phyloP scores from a whole-genome alignment of 2,888 invertebrate genomes.

The Calameuta filiformis region DNA sequence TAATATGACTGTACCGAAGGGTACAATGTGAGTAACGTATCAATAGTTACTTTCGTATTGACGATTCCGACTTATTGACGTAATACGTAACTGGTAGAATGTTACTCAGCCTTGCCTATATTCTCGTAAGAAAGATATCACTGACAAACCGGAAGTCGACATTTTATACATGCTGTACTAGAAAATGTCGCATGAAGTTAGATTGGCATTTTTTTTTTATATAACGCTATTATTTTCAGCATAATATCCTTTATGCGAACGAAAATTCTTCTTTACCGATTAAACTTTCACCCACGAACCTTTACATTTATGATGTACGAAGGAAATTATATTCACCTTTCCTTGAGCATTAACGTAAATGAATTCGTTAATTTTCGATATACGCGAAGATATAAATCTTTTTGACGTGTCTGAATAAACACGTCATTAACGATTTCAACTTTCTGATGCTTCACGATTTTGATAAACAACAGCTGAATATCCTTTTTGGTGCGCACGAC shows the following conservation, averaged over 20 bases:
- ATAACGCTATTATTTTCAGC: background rate
- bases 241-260: background rate
- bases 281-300: background rate
- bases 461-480: background rate
- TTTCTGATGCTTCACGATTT: background rate
- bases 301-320: background rate
- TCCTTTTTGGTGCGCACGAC: background rate
- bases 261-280: background rate
- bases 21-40: slow-evolving; percentile 78
- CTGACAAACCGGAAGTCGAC: background rate
- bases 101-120: background rate
- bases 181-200: background rate
- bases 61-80: background rate
- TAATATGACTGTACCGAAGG: slow-evolving; percentile 93
- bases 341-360: background rate
- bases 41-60: background rate
- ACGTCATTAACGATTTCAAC: background rate
- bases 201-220: background rate
- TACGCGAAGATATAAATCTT: background rate
- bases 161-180: background rate
- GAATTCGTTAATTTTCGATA: background rate
- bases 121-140: background rate
- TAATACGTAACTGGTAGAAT: background rate
- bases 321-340: background rate
- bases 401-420: background rate